Evolutionary conservation across 2,888 invertebrate species (phyloP).

Genomic region (Neoascia interrupta): DNA sequence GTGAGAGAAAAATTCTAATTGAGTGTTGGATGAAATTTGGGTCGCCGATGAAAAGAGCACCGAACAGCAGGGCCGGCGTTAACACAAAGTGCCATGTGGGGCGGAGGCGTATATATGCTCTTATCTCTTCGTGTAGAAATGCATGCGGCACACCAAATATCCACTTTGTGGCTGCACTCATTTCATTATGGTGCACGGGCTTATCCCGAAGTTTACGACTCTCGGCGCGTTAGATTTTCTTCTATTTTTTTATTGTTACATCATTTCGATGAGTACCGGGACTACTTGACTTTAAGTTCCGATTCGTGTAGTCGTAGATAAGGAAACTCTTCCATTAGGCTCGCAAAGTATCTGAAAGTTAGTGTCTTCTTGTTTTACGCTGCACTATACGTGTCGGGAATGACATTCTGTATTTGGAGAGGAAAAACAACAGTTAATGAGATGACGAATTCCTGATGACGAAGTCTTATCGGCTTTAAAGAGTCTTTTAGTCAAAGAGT

Average conservation of each 20-base stretch:
- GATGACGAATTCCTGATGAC: constrained; percentile 46
- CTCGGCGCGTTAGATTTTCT: constrained; percentile 18
- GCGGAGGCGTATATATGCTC: constrained; percentile 25
- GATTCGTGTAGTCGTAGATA: constrained; percentile 38
- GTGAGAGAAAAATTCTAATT: constrained; percentile 61
- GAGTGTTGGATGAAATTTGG: constrained; percentile 64
- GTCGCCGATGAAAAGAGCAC: constrained; percentile 53
- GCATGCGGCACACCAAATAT: constrained; percentile 43
- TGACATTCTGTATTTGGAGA: constrained; percentile 29
- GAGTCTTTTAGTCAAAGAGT: constrained; percentile 13
- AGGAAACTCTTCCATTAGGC: constrained; percentile 38
- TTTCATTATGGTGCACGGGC: constrained; percentile 36
- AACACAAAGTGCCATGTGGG: constrained; percentile 1
- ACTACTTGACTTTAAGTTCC: constrained; percentile 22
- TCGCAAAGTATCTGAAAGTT: constrained; percentile 2
- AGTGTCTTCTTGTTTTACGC: no score
- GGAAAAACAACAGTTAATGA: constrained; percentile 26
- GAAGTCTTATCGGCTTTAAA: no score
- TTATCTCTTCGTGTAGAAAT: constrained; percentile 29
- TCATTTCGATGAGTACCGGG: not conserved
- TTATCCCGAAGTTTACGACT: constrained; percentile 47
- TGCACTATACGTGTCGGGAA: constrained; percentile 34
- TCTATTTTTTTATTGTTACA: constrained; percentile 36
- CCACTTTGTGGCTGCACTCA: constrained; percentile 54
- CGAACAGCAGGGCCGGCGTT: not conserved